These are phyloP conservation scores for Operophtera brumata DNA, from an alignment of 2,888 invertebrate species.

Conservation along the genomic window DNA sequence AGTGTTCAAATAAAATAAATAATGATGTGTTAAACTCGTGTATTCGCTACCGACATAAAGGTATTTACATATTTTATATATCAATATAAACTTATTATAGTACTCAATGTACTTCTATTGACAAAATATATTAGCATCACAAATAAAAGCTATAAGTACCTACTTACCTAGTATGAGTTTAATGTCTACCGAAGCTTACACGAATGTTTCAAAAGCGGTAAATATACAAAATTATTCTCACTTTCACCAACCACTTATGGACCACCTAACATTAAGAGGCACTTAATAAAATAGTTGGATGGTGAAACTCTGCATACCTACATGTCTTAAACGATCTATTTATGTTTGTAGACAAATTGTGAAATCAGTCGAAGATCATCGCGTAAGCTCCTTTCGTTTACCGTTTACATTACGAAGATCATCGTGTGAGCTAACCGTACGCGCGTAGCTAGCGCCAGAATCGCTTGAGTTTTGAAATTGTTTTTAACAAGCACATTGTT, in stretches of 20 bases:
- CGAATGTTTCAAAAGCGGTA: slow-evolving; percentile 5
- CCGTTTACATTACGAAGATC: too few relatives aligned
- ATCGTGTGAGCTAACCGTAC: too few relatives aligned
- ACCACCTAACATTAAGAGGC: too few relatives aligned
- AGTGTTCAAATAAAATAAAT: not conserved
- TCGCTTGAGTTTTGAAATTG: too few relatives aligned
- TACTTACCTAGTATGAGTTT: not conserved
- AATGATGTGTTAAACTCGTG: slow-evolving; percentile 15
- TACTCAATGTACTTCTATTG: too few relatives aligned
- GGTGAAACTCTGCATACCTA: too few relatives aligned
- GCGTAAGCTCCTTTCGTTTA: not conserved
- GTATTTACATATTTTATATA: slow-evolving; percentile 9
- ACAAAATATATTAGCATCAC: slow-evolving; percentile 9
- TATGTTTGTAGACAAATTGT: not conserved
- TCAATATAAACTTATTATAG: slow-evolving; percentile 4
- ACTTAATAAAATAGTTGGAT: too few relatives aligned
- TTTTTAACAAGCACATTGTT: too few relatives aligned
- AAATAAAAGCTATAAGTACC: slow-evolving; percentile 4
- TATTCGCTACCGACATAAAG: slow-evolving; percentile 26
- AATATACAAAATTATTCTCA: not conserved
- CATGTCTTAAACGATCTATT: not conserved
- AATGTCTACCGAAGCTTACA: slow-evolving; percentile 3
- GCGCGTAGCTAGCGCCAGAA: too few relatives aligned
- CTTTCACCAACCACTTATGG: too few relatives aligned
- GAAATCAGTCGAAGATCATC: slow-evolving; percentile 18